Base-by-base conservation (phyloP, 2,113 vertebrate species). In the Phalacrocorax brasilianus region DNA sequence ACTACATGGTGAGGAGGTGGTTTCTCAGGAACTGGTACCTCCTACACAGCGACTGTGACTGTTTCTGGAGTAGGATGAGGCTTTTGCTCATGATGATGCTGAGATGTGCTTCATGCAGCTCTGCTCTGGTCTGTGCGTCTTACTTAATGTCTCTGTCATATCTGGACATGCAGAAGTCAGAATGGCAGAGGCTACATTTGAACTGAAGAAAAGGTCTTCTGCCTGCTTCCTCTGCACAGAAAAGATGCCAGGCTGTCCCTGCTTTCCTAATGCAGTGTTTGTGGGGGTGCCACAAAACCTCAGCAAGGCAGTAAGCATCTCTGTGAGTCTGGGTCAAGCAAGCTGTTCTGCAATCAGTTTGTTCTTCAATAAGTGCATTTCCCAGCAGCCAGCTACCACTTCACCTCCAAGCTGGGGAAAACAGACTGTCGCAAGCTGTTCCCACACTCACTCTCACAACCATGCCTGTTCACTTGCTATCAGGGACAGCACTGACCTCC, bases 1-100 rank as follows among this genome's bases (percentile, higher is more conserved):
- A 23, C 85, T 90, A 52, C 82, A 50, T 5, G 18, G 75, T 77
- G 92, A 95, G 88, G 88, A 93, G 93, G 93, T 91, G 93, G 90
- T 93, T 96, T 95, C 93, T 88, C 88, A 94, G 96, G 88, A 92
- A 85, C 93, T 93, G n/a, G 28, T 90, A 88, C 92, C 91, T 97
- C 95, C 95, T 88, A 95, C 94, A 42, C 68, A 77, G 73, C 1
- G 9, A 77, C 90, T 88, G 70, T 0, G 0, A 58, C 88, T 92
- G 86, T 91, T 95, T 88, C 88, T 33, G 6, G 59, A 74, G 68
- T 9, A 78, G 95, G 83, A 86, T 1, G 12, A 63, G 84, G 72
- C 45, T 91, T 93, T 61, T 53, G 45, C 88, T 95, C 68, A 12
- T 74, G 76, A 12, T 53, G 82, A 42, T 74, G 75, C 79, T 40